A percentile compares a stretch with the other conserved stretches of the same genome.
These are phyloP conservation scores for Sinocyclocheilus rhinocerous DNA, from an alignment of 2,113 vertebrate species.

Conservation along the genomic window DNA sequence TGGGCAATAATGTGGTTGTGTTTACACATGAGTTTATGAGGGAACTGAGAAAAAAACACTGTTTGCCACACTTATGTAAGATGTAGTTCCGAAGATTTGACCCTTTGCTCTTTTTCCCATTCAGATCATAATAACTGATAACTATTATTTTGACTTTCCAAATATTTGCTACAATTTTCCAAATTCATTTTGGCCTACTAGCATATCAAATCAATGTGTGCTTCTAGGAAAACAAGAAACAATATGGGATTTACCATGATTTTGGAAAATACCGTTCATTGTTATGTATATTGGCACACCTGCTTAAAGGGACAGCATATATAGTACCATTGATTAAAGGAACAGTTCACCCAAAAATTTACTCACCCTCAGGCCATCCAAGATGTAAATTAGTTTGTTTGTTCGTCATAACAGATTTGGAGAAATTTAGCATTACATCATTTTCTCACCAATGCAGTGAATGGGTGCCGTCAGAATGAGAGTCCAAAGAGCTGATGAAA, in stretches of 20 bases:
- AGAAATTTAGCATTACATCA: neutral
- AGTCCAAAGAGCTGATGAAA: too few relatives aligned
- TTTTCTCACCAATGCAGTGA: too few relatives aligned
- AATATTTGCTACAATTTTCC: conserved; percentile 43
- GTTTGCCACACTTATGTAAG: neutral
- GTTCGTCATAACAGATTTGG: neutral
- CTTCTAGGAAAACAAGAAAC: neutral
- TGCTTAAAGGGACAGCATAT: neutral
- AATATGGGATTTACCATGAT: neutral
- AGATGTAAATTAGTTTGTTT: neutral
- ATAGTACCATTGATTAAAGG: neutral
- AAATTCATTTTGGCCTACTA: conserved; percentile 42
- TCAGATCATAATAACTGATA: conserved; percentile 34
- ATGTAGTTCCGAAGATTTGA: neutral
- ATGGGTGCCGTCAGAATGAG: too few relatives aligned
- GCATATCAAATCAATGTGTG: neutral
- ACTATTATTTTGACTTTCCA: conserved; percentile 37
- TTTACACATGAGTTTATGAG: conserved; percentile 54
- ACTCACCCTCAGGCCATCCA: neutral
- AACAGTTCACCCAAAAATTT: neutral
- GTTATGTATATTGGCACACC: neutral
- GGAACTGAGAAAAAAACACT: neutral
- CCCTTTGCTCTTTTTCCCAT: conserved; percentile 8
- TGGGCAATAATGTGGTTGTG: conserved; percentile 60
- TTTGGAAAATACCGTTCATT: neutral